Evolutionary conservation across 2,888 invertebrate genomes (phyloP), one percentile per base, ranked within the genome.

Genomic region (Mamestra brassicae): DNA sequence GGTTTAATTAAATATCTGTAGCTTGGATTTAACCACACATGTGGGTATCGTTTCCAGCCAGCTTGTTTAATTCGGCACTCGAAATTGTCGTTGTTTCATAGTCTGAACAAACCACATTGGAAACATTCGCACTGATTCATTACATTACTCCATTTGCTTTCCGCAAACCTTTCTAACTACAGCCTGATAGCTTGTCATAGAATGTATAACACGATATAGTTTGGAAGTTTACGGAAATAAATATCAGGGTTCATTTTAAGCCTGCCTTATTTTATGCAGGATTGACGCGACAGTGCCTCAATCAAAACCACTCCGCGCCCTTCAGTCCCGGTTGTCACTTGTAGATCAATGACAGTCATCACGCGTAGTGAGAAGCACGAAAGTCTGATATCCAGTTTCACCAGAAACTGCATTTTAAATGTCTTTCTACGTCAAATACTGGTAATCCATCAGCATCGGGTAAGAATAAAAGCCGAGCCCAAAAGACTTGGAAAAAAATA

Each of bases 31-130:
- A 68, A 38, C 71, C 76, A 54, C 52, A 47, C 38, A 47, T 57
- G 26, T 42, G 64, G 64, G 82, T 52, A 70, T 38, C 38, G 36
- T 79, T 79, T 82, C 42, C 61, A 58, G 58, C 34, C 8, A 26
- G 62, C 57, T 58, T 66, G 68, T 26, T 61, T 65, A 72, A 69
- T 78, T 78, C 47, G 68, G 34, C 0, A 42, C 13, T 58, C 52
- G 15, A 58, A 72, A 83, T 61, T 71, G 82, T 63, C 67, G 47
- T 72, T 65, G 72, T 83, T 72, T 50, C 26, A 47, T 71, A 57
- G 71, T 52, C n/a, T 38, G 38, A 47, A 64, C 47, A 45, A 38
- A 72, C 80, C 55, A 2, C 57, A 78, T 72, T 68, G 47, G 60
- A 68, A 54, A 72, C 57, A 66, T 74, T 47, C 7, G 11, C 36